phyloP scores from a whole-genome alignment of 2,113 vertebrate species.

The Tachysurus vachellii region DNA sequence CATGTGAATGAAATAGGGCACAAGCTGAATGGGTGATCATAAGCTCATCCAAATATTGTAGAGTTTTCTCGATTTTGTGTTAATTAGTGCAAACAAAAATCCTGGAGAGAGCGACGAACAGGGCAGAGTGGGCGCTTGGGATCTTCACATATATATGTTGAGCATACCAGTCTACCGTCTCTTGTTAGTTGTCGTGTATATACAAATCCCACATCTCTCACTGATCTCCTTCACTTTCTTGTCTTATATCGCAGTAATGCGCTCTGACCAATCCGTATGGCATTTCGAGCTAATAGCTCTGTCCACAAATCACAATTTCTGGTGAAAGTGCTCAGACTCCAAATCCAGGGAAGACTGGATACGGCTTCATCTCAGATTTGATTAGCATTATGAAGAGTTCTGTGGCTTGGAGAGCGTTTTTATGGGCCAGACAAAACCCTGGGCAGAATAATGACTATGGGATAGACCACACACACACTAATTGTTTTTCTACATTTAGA shows the following conservation, averaged over 20 bases:
- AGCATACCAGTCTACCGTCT: not conserved
- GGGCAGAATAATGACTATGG: not conserved
- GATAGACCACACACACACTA: not conserved
- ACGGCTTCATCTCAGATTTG: not conserved
- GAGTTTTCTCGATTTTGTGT: too few relatives aligned
- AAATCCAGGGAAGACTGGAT: slow-evolving; percentile 2
- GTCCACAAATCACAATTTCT: slow-evolving; percentile 1
- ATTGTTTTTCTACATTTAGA: slow-evolving; percentile 24
- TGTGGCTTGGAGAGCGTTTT: not conserved
- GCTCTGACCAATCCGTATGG: not conserved
- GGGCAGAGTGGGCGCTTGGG: too few relatives aligned
- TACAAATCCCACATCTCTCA: not conserved
- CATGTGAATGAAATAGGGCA: too few relatives aligned
- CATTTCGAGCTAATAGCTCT: slow-evolving; percentile 2
- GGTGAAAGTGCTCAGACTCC: not conserved
- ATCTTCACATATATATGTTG: not conserved
- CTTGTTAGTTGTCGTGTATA: not conserved
- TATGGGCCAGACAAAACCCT: slow-evolving; percentile 7
- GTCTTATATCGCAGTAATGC: not conserved
- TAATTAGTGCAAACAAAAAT: too few relatives aligned
- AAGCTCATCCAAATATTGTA: too few relatives aligned
- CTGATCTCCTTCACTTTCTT: not conserved
- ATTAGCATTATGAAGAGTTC: not conserved
- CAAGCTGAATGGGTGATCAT: too few relatives aligned
- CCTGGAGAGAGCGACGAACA: too few relatives aligned